These are phyloP conservation scores for Trichonephila inaurata DNA, from an alignment of 1,140 invertebrate species.

Conservation along the genomic window DNA sequence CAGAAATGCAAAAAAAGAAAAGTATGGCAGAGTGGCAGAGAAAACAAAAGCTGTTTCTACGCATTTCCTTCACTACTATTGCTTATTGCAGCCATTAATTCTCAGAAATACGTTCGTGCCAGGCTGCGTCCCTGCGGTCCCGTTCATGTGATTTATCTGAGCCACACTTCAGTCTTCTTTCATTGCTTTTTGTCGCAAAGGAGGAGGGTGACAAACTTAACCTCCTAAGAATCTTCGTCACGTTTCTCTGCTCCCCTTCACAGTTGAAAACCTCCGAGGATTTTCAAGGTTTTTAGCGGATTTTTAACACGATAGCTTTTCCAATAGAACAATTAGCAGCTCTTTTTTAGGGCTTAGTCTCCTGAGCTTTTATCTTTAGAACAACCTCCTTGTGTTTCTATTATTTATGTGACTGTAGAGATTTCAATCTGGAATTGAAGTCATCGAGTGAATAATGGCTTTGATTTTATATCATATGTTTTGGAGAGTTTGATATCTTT, in stretches of 20 bases:
- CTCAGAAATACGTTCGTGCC: conserved; percentile 74
- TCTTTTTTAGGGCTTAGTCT: conserved; percentile 31
- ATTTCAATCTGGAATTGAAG: conserved; percentile 23
- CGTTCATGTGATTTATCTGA: conserved; percentile 72
- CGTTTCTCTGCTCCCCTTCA: conserved; percentile 32
- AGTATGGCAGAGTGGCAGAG: neutral
- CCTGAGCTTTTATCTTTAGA: conserved; percentile 14
- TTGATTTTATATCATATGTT: neutral
- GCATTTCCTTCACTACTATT: conserved; percentile 69
- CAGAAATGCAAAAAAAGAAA: conserved; percentile 28
- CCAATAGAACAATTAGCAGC: conserved; percentile 53
- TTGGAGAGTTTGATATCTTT: neutral
- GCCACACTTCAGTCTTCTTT: conserved; percentile 68
- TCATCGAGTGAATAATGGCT: neutral
- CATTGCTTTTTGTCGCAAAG: conserved; percentile 71
- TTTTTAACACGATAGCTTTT: conserved; percentile 55
- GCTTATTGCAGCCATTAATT: conserved; percentile 75
- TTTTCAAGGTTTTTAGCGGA: conserved; percentile 50
- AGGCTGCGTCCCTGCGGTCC: conserved; percentile 56
- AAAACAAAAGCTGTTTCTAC: conserved; percentile 65
- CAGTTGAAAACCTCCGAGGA: conserved; percentile 34
- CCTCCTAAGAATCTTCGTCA: conserved; percentile 53
- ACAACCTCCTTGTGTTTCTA: neutral
- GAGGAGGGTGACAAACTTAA: conserved; percentile 60
- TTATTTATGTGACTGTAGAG: conserved; percentile 18